These are phyloP conservation scores for Drosophila jambulina DNA, from an alignment of 1,140 invertebrate genomes.

Conservation along the genomic window DNA sequence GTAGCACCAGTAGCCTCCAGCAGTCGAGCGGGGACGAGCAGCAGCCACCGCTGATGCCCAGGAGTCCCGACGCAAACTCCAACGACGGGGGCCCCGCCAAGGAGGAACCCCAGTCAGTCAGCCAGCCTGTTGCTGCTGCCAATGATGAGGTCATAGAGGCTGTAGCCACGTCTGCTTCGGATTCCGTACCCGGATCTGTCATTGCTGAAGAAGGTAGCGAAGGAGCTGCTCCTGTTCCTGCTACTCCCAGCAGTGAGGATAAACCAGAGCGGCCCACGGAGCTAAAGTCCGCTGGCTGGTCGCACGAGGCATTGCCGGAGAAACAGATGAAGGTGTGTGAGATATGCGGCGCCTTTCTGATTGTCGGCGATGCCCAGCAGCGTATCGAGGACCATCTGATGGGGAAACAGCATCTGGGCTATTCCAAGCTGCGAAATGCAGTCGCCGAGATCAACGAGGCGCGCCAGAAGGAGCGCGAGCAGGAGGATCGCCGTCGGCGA, in stretches of 20 bases:
- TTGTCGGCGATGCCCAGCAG: conserved; percentile 99
- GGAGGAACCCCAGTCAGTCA: neutral
- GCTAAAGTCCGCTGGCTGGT: conserved; percentile 83
- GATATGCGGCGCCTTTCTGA: conserved; percentile 98
- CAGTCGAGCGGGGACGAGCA: conserved; percentile 23
- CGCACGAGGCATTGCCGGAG: conserved; percentile 89
- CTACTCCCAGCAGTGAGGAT: conserved; percentile 12
- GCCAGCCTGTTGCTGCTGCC: neutral
- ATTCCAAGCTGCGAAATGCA: conserved; percentile 88
- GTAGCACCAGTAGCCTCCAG: conserved; percentile 4
- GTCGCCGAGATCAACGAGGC: conserved; percentile 88
- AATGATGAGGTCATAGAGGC: conserved; percentile 2
- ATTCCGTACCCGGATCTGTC: neutral
- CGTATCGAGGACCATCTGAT: conserved; percentile 98
- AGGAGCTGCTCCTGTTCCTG: neutral
- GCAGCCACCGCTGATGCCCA: neutral
- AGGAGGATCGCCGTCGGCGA: conserved; percentile 88
- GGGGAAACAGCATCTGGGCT: conserved; percentile 98
- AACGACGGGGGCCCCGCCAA: conserved; percentile 10
- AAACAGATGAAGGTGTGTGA: conserved; percentile 99
- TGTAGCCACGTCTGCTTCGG: neutral
- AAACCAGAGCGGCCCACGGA: conserved; percentile 89
- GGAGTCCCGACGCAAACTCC: conserved; percentile 28
- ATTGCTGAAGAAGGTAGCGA: conserved; percentile 5
- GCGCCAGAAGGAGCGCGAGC: conserved; percentile 89